Evolutionary conservation across 2,888 invertebrate species (phyloP), one percentile per base, ranked within the genome.

Genomic region (Drosophila silvestris): DNA sequence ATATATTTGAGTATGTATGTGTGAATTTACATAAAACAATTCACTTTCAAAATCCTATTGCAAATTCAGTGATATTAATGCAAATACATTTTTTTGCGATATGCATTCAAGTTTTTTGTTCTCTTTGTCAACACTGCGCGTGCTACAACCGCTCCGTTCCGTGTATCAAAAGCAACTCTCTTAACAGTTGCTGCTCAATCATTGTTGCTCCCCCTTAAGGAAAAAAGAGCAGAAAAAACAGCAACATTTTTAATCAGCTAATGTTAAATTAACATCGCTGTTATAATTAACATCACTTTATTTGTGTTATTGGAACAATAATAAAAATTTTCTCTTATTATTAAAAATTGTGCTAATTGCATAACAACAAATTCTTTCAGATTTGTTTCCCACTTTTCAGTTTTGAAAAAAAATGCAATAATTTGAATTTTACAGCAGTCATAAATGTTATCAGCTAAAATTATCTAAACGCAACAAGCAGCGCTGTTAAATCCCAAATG

Each of bases 111-210:
- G 22, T n/a, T 50, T 75, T 44, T 35, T 37, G 28, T 47, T 69
- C 69, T 63, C 16, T 59, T 65, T 68, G 22, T 50, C n/a, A 62
- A 62, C 30, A 67, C 44, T 47, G 3, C 35, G 50, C 32, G 61
- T 44, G 63, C 60, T 64, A n/a, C 57, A 78, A 72, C 72, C 66
- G 35, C 30, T 51, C 57, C 53, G 61, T 30, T 30, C 59, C 53
- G 62, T 54, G 57, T 60, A 37, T 52, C 33, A 32, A 14, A 54
- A 44, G 10, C 73, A 63, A 79, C 72, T 79, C 44, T 26, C 35
- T 26, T 65, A 59, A 39, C 5, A 19, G 30, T 32, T 64, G 12
- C 37, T 37, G 69, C 22, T 35, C 30, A 28, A 10, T 28, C 16
- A 9, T 5, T 51, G 3, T 9, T 26, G 28, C 30, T 30, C n/a